Base-by-base conservation (phyloP, 2,113 vertebrate genomes). In the Tragelaphus scriptus region DNA sequence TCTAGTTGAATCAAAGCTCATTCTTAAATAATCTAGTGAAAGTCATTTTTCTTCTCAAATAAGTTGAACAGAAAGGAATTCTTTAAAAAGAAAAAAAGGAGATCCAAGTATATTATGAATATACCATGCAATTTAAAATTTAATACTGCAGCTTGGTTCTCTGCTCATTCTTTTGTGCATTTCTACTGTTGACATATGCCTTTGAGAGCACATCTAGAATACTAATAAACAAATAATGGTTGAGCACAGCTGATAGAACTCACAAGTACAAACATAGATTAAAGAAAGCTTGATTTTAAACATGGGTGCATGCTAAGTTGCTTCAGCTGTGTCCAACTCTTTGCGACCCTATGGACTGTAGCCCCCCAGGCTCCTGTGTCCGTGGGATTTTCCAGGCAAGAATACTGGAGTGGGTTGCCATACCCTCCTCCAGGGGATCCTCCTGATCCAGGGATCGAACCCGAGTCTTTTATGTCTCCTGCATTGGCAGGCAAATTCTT, bases 171-270 rank as follows among this genome's bases (percentile, higher is more conserved):
- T 95, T 81, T 77, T 56, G 44, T 88, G 61, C 40, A 94, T 90
- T 75, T 89, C 21, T 79, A 65, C 63, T 94, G 13, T 61, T 87
- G 65, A 88, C 25, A 84, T 84, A 51, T 21, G n/a, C 40, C 47
- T 86, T 96, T 95, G 88, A 87, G 14, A 93, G 5, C 10, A 75
- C 32, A 59, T 61, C 26, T 92, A 89, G 17, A 94, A 91, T 68
- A 77, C 16, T 92, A 96, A 71, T 91, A 94, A 96, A 95, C 59
- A 96, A 93, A 53, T 91, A 96, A 89, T 77, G 4, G 23, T 65
- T 65, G 53, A 94, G n/a, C 53, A 85, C 7, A 53, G 28, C 75
- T 95, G 65, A 88, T 13, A 92, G 77, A 80, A 59, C 3, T 59
- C 9, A n/a, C 59, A 92, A 10, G 82, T 86, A 71, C 49, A 90